Evolutionary conservation across 2,113 vertebrate species (phyloP), one percentile per base, ranked within the genome.

Genomic region (Pampusana beccarii): DNA sequence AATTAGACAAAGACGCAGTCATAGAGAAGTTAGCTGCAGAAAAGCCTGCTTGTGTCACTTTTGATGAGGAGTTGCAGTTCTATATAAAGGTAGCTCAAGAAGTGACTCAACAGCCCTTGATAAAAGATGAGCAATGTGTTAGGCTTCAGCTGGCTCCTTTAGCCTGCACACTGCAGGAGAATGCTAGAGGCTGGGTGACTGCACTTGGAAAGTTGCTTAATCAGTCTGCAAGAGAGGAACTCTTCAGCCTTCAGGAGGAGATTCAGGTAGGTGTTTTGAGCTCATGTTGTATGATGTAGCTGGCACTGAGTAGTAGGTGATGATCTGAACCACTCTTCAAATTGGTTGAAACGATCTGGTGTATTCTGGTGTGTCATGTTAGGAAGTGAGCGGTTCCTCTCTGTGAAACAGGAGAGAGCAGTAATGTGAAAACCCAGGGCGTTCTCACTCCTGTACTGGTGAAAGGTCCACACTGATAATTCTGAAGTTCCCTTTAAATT

Each of bases 41-140:
- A 93, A 99, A 98, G 11, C 98, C 99, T 1, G 40, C 98, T 6
- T 99, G 98, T 29, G 97, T 98, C 33, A 64, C 94, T 38, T 99
- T 99, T 8, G 99, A 99, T 29, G 98, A 99, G 7, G 98, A 98
- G 95, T 91, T 99, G 87, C 99, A 99, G 96, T 98, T 98, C 87
- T 98, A 99, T 19, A 61, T 93, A 58, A 96, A 80, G 33, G 82
- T 99, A 18, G 88, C 96, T 21, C 91, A 95, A 29, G 98, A 99
- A n/a, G 98, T 99, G 58, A 87, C 93, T 71, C 97, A 92, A n/a
- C 98, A 98, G 92, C 97, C 98, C 2, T 67, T 98, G 79, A 80
- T 97, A 70, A 99, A 97, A 96, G 98, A 98, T 9, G 98, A 98
- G 31, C 98, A 98, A 82, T 98, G 98, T 80, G 93, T 99, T 65